phyloP scores from a whole-genome alignment of 2,888 invertebrate genomes.

The Petrophora chlorosata region DNA sequence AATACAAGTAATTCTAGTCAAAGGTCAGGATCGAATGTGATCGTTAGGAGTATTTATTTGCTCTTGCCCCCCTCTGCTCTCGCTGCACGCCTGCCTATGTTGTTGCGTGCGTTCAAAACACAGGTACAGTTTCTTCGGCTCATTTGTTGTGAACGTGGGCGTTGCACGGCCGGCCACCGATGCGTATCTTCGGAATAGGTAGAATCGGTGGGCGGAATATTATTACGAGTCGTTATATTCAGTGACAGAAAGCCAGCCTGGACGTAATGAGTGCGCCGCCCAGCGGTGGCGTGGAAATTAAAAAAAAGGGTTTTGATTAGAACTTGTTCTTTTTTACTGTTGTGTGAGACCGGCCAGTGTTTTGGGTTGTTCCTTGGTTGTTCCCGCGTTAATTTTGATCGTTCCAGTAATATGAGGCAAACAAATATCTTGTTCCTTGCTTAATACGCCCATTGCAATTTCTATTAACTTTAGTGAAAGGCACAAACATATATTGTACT shows the following conservation, averaged over 20 bases:
- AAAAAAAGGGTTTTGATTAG: slow-evolving; percentile 40
- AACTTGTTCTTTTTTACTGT: slow-evolving; percentile 30
- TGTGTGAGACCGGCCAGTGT: slow-evolving; percentile 8
- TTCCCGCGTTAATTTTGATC: slow-evolving; percentile 1
- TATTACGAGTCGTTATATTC: slow-evolving; percentile 67
- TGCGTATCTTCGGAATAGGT: slow-evolving; percentile 77
- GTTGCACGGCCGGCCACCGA: slow-evolving; percentile 66
- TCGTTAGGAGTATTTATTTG: no score
- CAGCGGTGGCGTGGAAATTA: slow-evolving; percentile 48
- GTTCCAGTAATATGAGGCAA: neutral
- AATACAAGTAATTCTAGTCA: no score
- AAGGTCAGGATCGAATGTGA: no score
- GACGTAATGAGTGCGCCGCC: slow-evolving; percentile 62
- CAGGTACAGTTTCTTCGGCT: slow-evolving; percentile 26
- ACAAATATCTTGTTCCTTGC: neutral
- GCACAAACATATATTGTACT: no score
- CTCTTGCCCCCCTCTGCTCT: no score
- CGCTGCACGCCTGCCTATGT: no score
- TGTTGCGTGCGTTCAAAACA: slow-evolving; percentile 43
- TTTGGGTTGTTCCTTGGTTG: slow-evolving; percentile 1
- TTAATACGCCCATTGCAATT: no score
- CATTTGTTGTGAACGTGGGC: slow-evolving; percentile 67
- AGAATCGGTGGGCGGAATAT: slow-evolving; percentile 80
- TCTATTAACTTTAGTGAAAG: no score
- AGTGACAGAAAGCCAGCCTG: slow-evolving; percentile 66